Evolutionary conservation across 2,888 invertebrate species (phyloP).

Genomic region (Aproaerema taeniolella): DNA sequence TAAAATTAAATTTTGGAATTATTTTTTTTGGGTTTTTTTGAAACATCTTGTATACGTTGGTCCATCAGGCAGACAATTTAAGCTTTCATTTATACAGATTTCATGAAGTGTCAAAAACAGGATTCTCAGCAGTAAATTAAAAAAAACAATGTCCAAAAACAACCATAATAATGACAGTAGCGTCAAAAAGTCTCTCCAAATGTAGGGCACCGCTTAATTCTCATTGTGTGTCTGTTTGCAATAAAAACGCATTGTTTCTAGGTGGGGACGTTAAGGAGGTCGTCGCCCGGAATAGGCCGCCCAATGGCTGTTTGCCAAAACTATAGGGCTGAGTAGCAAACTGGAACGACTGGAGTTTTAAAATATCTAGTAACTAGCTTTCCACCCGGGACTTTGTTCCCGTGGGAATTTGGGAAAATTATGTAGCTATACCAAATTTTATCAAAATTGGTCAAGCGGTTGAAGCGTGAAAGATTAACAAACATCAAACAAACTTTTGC

Average conservation of each 20-base stretch:
- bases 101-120: not conserved
- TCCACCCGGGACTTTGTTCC: no score
- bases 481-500: not conserved
- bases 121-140: not conserved
- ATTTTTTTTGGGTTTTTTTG: no score
- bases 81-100: not conserved
- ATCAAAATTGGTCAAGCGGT: not conserved
- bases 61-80: not conserved
- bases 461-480: not conserved
- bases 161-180: not conserved
- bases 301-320: constrained; percentile 47
- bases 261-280: constrained; percentile 41
- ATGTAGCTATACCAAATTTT: not conserved
- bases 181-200: constrained; percentile 8
- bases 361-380: not conserved
- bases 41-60: no score
- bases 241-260: constrained; percentile 49
- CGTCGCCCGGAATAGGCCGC: constrained; percentile 50
- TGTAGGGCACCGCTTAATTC: constrained; percentile 14
- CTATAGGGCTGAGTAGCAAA: constrained; percentile 32
- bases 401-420: no score
- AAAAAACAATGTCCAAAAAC: not conserved
- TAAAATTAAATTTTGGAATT: no score
- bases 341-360: constrained; percentile 15
- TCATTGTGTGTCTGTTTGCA: constrained; percentile 27